Percentiles rank a stretch among this genome's conserved stretches.
Conservation (phyloP, 2,113 vertebrate species). For the Capreolus pygargus region DNA sequence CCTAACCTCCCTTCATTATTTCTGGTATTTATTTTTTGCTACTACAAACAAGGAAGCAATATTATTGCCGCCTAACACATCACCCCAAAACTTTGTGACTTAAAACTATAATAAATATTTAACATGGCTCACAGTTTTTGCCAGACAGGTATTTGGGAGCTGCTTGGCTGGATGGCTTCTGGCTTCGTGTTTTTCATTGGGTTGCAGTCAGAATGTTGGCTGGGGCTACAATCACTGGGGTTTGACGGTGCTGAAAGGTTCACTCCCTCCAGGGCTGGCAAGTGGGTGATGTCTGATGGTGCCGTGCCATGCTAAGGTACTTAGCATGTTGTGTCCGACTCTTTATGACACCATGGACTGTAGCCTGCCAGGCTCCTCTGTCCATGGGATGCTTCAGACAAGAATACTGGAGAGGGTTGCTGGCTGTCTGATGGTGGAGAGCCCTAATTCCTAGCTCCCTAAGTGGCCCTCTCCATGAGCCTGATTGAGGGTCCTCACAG, state of each 20-base stretch:
- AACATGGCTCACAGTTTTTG: background rate
- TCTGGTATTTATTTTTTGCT: background rate
- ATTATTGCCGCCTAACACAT: background rate
- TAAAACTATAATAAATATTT: background rate
- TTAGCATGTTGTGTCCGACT: background rate
- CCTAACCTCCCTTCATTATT: background rate
- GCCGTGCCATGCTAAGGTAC: background rate
- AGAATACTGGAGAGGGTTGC: background rate
- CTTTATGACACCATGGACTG: background rate
- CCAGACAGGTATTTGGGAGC: background rate
- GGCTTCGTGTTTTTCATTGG: background rate
- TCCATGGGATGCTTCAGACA: background rate
- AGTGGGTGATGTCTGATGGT: background rate
- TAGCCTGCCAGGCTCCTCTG: background rate
- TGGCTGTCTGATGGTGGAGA: background rate
- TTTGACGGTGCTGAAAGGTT: background rate
- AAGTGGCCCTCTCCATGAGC: too few species aligned
- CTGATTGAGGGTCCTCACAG: background rate
- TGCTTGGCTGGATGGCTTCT: background rate
- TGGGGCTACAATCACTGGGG: background rate
- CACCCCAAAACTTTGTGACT: background rate
- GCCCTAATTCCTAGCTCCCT: background rate
- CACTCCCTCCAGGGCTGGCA: background rate
- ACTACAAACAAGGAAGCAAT: background rate
- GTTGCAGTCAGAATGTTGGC: background rate